Base-by-base conservation (phyloP, 37 sponge, comb jelly and placozoan species). In the Tethya wilhelma region DNA sequence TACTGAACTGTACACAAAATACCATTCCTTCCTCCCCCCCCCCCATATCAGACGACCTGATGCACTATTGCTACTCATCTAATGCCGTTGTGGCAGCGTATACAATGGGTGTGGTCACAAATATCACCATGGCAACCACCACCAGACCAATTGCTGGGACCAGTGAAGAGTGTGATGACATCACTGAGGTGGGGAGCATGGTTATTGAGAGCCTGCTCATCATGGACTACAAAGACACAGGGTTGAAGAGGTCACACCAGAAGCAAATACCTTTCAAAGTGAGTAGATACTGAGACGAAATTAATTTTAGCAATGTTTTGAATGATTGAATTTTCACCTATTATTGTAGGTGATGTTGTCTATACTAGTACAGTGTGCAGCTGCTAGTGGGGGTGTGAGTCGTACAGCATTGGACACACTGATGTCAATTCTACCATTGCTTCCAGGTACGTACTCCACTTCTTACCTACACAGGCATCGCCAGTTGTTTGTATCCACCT, bases 371-470 rank as follows among this genome's bases (percentile, higher is more conserved):
- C 60, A 71, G 66, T 57, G 78, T 8, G 36, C 59, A 23, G 46
- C 57, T 26, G 33, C 45, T 2, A 32, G 43, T 42, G 7, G 37
- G 44, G 44, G 29, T 7, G 66, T 78, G 23, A 79, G 73, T 57
- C 44, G 55, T 32, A 7, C 40, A 8, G 80, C 73, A 22, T 53
- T 65, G 53, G 65, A 71, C 40, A 53, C 73, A 4, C 72, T 86
- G 38, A 64, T 79, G 14, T 62, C 64, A 28, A 44, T 86, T 40
- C 86, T 86, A 3, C 80, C 86, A 53, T 22, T 20, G 8, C 79
- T 86, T 46, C 17, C 44, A 38, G 73, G 86, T 86, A 12, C 38
- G 80, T 4, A 74, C 46, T n/a, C n/a, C n/a, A n/a, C n/a, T n/a
- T n/a, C n/a, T n/a, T n/a, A n/a, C n/a, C n/a, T n/a, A n/a, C n/a